A percentile compares a stretch with the other conserved stretches of the same genome.
phyloP scores from a whole-genome alignment of 2,797 vertebrate species.

The Naso thynnoides region DNA sequence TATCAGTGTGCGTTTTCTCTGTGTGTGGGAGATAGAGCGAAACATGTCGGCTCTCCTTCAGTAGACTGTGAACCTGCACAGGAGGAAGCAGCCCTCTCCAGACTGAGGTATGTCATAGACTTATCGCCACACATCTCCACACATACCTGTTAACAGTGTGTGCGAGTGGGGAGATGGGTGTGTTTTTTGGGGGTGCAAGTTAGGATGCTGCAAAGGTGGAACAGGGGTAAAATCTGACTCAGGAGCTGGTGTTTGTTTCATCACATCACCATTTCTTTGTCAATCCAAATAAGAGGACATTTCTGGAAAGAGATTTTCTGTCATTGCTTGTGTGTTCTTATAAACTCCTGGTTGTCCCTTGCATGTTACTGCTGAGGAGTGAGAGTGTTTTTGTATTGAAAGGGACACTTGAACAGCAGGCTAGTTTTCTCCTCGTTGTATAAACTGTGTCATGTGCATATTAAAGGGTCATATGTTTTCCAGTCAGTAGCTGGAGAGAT shows the following conservation, averaged over 20 bases:
- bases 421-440: conserved; percentile 71
- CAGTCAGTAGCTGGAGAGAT: conserved; percentile 57
- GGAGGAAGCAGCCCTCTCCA: conserved; percentile 72
- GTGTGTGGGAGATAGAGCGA: conserved; percentile 59
- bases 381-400: conserved; percentile 41
- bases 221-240: conserved; percentile 28
- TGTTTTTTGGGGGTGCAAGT: conserved; percentile 32
- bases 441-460: conserved; percentile 80
- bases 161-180: not conserved
- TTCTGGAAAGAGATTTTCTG: not conserved
- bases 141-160: conserved; percentile 19
- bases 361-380: conserved; percentile 22
- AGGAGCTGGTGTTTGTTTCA: conserved; percentile 7
- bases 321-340: not conserved
- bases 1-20: conserved; percentile 2
- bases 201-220: conserved; percentile 28
- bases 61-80: conserved; percentile 74
- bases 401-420: conserved; percentile 72
- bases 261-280: not conserved
- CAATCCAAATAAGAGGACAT: conserved; percentile 11
- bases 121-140: conserved; percentile 48
- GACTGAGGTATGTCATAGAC: conserved; percentile 80
- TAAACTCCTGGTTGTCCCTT: conserved; percentile 10
- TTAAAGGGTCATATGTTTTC: conserved; percentile 79
- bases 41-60: conserved; percentile 74